phyloP scores from a whole-genome alignment of 2,888 invertebrate genomes.

The Meteorus colon region DNA sequence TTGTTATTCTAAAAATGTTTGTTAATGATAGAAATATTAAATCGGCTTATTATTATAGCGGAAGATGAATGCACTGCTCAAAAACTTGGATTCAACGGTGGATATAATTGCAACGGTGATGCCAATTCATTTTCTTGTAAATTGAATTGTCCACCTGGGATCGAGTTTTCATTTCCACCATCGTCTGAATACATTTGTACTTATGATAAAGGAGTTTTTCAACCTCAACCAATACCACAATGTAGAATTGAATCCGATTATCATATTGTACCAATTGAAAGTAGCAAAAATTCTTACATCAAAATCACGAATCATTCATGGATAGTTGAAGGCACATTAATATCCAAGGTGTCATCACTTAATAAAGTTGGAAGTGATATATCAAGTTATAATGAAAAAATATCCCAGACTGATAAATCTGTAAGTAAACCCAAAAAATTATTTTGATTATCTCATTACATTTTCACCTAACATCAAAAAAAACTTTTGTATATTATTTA shows the following conservation, averaged over 20 bases:
- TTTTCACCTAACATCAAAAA: no score
- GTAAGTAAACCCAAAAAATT: slow-evolving; percentile 19
- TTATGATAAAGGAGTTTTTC: slow-evolving; percentile 80
- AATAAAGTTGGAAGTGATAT: background rate
- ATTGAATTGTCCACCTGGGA: slow-evolving; percentile 80
- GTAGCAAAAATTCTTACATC: slow-evolving; percentile 52
- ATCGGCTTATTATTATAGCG: slow-evolving; percentile 71
- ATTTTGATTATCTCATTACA: background rate
- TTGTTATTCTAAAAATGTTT: no score
- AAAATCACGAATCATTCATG: slow-evolving; percentile 57
- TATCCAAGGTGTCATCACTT: slow-evolving; percentile 8
- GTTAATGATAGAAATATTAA: slow-evolving; percentile 25
- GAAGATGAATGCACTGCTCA: slow-evolving; percentile 77
- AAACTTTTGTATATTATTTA: no score
- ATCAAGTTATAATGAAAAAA: background rate
- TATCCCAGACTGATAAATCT: background rate
- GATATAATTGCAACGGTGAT: slow-evolving; percentile 81
- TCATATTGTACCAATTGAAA: slow-evolving; percentile 52
- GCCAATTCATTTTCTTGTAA: slow-evolving; percentile 78
- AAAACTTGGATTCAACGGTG: slow-evolving; percentile 84
- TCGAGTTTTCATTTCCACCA: slow-evolving; percentile 78
- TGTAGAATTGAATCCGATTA: slow-evolving; percentile 78
- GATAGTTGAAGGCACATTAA: slow-evolving; percentile 51
- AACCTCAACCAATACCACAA: slow-evolving; percentile 82
- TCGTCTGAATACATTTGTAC: slow-evolving; percentile 80